Base-by-base conservation (phyloP, 2,797 vertebrate species). In the Gorsachius magnificus region DNA sequence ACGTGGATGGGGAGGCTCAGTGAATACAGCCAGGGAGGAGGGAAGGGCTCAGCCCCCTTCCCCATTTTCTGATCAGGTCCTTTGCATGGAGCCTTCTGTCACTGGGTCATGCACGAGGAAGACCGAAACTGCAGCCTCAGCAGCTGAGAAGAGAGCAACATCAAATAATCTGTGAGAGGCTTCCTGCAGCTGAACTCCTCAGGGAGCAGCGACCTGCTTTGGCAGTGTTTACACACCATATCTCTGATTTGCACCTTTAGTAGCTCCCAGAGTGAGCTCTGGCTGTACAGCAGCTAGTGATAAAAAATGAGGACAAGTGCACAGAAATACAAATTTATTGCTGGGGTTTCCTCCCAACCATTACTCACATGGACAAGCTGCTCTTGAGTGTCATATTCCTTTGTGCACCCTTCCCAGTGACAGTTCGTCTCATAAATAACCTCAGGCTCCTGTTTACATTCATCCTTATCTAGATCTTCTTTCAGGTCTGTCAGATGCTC, bases 381-480 rank as follows among this genome's bases (percentile, higher is more conserved):
- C 79, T 99, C 99, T 97, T 99, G 99, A 50, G 99, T 99, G 98
- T 99, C 99, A 1, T 99, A 99, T 97, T 99, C 99, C 97, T 99
- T 99, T 95, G 96, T 96, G 89, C 99, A 99, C 94, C 98, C 99
- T 93, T 99, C 99, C 99, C 99, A 99, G 98, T 99, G 99, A 97
- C 99, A 99, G 97, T 99, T 99, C 43, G 99, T 99, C 97, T 99
- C 99, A 21, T 99, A 99, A 93, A 99, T 96, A 94, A 99, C 99
- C 95, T 99, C 99, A 0, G 99, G 98, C 97, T 99, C 99, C 97
- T 99, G 99, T 95, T 99, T 99, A 93, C 99, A 99, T 97, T 99
- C 99, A 7, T 99, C 99, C 96, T 99, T 99, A 97, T 99, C 99
- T 96, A 99, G 98, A 95, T 99, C 99, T 89, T 99, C 99, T 90